Base-by-base conservation (phyloP, 64 coral and sea anemone species). In the Stylophora pistillata region DNA sequence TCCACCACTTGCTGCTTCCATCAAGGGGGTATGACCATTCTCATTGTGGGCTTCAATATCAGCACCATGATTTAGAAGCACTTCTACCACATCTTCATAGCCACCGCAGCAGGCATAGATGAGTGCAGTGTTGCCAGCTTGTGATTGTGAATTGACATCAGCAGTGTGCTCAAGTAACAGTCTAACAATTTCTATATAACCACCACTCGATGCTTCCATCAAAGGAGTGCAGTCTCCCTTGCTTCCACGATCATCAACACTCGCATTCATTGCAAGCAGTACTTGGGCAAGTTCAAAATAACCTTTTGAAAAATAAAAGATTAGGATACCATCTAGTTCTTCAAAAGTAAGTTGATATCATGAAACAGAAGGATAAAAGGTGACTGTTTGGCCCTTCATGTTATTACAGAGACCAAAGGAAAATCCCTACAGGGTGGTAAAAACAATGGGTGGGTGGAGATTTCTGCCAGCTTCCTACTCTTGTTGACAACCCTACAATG, bases 81-180 rank as follows among this genome's bases (percentile, higher is more conserved):
- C 73, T 30, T 95, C 91, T 7, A 99, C 97, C 17, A 99, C 97
- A 86, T 99, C 97, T 57, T 99, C 93, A 62, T 95, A 99, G 1
- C 97, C 97, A 27, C 97, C 97, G 90, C 97, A 99, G 30, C 97
- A 99, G 32, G 97, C 97, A 72, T 99, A 99, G 75, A 99, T 99
- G 56, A 99, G 71, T 3, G 97, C 97, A 34, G 97, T 99, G 71
- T 99, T 99, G 21, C 97, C 97, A 60, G 97, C 97, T 78, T 99
- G 97, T 62, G 97, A 99, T 72, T 99, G 97, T 41, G 97, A 94
- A 79, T 99, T 99, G 30, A 99, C 97, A 74, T 99, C 91, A 69
- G 97, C 97, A 71, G 89, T 93, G 60, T 99, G 86, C 27, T 99
- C 93, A 9, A 99, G 88, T 37, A 99, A 75, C 16, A 99, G 88